phyloP scores from a whole-genome alignment of 2,113 vertebrate species.

The Pluvialis apricaria region DNA sequence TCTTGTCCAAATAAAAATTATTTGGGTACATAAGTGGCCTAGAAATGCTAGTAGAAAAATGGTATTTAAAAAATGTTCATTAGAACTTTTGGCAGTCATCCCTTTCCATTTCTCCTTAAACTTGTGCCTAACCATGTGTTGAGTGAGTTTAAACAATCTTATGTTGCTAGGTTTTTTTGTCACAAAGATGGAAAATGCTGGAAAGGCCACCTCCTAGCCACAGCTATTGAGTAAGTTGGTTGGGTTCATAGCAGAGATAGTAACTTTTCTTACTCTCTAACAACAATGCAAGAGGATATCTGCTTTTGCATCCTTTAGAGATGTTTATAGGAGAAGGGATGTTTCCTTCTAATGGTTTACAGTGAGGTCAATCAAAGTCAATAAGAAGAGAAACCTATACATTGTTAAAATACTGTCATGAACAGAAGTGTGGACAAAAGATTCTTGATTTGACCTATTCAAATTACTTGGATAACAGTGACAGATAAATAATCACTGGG shows the following conservation, averaged over 20 bases:
- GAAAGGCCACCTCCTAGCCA: not conserved
- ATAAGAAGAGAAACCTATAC: not conserved
- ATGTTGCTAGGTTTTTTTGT: not conserved
- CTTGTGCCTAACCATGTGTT: not conserved
- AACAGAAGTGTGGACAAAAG: not conserved
- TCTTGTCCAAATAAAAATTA: not conserved
- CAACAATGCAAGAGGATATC: not conserved
- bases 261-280: not conserved
- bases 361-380: not conserved
- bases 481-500: not conserved
- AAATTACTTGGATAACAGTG: not conserved
- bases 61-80: not conserved
- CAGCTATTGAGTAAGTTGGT: not conserved
- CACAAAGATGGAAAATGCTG: not conserved
- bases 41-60: not conserved
- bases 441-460: not conserved
- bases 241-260: not conserved
- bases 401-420: not conserved
- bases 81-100: not conserved
- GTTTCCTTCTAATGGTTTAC: not conserved
- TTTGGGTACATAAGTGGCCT: not conserved
- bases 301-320: not conserved
- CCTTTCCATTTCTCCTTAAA: not conserved
- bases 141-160: not conserved
- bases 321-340: not conserved